phyloP scores from a whole-genome alignment of 2,888 invertebrate species.

The Coecobrya sp. region DNA sequence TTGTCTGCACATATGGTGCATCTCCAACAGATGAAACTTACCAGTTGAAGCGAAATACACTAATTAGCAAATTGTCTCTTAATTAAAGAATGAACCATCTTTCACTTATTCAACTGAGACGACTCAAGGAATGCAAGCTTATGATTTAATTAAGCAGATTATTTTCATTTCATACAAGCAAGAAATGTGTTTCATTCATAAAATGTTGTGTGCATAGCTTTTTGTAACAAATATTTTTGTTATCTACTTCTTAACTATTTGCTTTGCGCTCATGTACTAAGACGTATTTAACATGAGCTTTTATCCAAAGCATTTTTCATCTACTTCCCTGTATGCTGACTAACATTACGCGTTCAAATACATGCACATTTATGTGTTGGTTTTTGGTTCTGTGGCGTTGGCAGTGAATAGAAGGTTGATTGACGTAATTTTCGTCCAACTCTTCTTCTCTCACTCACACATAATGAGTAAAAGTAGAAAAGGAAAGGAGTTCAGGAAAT shows the following conservation, averaged over 20 bases:
- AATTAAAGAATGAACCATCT: conserved; percentile 14
- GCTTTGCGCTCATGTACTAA: no score
- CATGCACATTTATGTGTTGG: background rate
- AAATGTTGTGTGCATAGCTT: no score
- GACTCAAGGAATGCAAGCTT: background rate
- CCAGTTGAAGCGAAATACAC: background rate
- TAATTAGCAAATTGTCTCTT: conserved; percentile 28
- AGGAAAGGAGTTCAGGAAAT: conserved; percentile 86
- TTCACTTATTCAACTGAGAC: background rate
- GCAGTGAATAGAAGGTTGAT: conserved; percentile 86
- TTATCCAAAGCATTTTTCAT: no score
- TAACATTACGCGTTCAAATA: background rate
- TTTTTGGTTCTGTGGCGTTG: background rate
- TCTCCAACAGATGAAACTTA: background rate
- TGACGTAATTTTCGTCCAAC: conserved; percentile 86
- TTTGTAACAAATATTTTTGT: no score
- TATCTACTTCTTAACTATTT: no score
- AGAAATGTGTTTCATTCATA: no score
- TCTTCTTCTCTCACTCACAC: conserved; percentile 83
- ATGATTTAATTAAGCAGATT: background rate
- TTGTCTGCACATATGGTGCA: conserved; percentile 52
- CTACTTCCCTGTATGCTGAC: background rate
- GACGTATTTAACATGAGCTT: no score
- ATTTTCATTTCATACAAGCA: no score
- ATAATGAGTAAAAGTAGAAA: conserved; percentile 86